A percentile compares a stretch with the other conserved stretches of the same genome.
These are phyloP conservation scores for Rosalia funebris DNA, from an alignment of 2,888 invertebrate species.

Conservation along the genomic window DNA sequence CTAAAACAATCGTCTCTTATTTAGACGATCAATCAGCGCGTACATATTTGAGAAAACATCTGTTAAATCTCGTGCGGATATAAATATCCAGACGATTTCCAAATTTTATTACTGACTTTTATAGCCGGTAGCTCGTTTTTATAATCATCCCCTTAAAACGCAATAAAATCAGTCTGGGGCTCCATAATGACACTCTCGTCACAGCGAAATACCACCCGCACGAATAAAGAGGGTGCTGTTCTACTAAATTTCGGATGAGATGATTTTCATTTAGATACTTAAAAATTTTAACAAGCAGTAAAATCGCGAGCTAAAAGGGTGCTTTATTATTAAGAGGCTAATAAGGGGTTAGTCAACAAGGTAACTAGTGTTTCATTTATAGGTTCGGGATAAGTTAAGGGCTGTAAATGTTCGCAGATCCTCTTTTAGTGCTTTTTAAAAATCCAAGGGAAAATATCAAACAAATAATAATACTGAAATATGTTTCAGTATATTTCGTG, in stretches of 20 bases:
- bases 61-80: constrained; percentile 13
- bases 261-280: constrained; percentile 26
- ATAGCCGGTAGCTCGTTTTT: constrained; percentile 26
- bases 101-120: constrained; percentile 21
- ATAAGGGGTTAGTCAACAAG: constrained; percentile 18
- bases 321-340: constrained; percentile 3
- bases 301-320: constrained; percentile 24
- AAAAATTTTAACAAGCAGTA: constrained; percentile 26
- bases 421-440: not conserved
- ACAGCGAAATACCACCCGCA: constrained; percentile 25
- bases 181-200: constrained; percentile 24
- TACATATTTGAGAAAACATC: constrained; percentile 9
- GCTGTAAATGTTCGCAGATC: not conserved
- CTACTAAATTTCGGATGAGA: not conserved
- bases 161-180: constrained; percentile 10
- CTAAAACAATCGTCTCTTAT: constrained; percentile 1
- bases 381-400: not conserved
- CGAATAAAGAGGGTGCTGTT: constrained; percentile 16
- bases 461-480: no score
- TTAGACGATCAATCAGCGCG: constrained; percentile 10
- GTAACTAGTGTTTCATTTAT: constrained; percentile 1
- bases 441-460: no score
- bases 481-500: no score
- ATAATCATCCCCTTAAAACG: constrained; percentile 30
- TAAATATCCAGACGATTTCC: constrained; percentile 17